phyloP scores from a whole-genome alignment of 2,888 invertebrate genomes.

The Tethea ocularis region DNA sequence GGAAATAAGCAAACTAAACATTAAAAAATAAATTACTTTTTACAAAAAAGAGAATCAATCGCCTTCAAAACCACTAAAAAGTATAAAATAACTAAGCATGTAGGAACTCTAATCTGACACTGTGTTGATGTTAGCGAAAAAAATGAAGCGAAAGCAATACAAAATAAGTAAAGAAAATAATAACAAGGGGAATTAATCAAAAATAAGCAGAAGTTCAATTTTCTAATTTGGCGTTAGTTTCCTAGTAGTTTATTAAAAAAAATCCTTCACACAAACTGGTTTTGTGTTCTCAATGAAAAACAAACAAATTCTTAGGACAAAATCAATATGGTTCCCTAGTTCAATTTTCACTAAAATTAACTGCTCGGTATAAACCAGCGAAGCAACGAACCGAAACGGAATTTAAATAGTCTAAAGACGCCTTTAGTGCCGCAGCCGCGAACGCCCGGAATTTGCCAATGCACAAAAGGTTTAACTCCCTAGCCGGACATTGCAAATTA shows the following conservation, averaged over 20 bases:
- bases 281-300: slow-evolving; percentile 13
- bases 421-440: slow-evolving; percentile 62
- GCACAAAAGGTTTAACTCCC: slow-evolving; percentile 44
- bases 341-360: slow-evolving; percentile 81
- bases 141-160: no score
- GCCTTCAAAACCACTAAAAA: no score
- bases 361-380: slow-evolving; percentile 81
- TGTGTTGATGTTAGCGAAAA: no score
- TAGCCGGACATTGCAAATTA: slow-evolving; percentile 31
- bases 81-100: no score
- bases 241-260: not conserved
- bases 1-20: no score
- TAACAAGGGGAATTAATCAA: no score
- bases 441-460: slow-evolving; percentile 53
- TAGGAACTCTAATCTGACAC: no score
- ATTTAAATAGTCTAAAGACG: slow-evolving; percentile 82
- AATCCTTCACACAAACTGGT: not conserved
- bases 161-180: no score
- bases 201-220: no score
- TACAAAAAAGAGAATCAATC: no score
- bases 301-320: slow-evolving; percentile 35
- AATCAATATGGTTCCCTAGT: slow-evolving; percentile 65
- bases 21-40: no score
- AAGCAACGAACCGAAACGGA: slow-evolving; percentile 83
- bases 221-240: no score